phyloP scores from a whole-genome alignment of 2,888 invertebrate species.

The Pheosia gnoma region DNA sequence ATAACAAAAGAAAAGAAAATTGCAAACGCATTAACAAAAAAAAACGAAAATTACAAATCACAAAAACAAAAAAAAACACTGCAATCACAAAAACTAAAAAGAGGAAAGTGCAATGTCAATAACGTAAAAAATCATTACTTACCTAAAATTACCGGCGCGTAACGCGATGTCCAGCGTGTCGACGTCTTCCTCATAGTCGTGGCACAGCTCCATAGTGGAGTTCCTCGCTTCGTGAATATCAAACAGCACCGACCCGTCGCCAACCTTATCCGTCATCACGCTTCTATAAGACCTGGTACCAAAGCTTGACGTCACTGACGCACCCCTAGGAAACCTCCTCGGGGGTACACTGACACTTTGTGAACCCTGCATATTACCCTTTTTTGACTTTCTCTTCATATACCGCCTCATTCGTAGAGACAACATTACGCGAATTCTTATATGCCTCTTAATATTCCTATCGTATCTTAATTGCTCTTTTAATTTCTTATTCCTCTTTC shows the following conservation, averaged over 20 bases:
- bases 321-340: slow-evolving; percentile 64
- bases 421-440: slow-evolving; percentile 87
- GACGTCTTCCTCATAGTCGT: slow-evolving; percentile 76
- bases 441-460: slow-evolving; percentile 85
- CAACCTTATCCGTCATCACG: slow-evolving; percentile 71
- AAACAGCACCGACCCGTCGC: slow-evolving; percentile 73
- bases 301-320: slow-evolving; percentile 67
- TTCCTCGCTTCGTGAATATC: slow-evolving; percentile 79
- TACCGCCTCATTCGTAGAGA: slow-evolving; percentile 85
- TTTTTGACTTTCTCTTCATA: slow-evolving; percentile 69
- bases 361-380: slow-evolving; percentile 46
- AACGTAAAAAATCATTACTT: slow-evolving; percentile 36
- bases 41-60: no score
- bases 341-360: slow-evolving; percentile 66
- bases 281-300: slow-evolving; percentile 74
- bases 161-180: slow-evolving; percentile 77
- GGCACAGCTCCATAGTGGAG: slow-evolving; percentile 74
- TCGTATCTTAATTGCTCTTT: slow-evolving; percentile 82
- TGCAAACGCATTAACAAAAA: no score
- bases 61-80: no score
- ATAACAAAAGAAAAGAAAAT: no score
- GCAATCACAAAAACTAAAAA: no score
- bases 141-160: slow-evolving; percentile 83
- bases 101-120: no score
- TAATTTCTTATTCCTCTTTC: slow-evolving; percentile 61